These are phyloP conservation scores for Episyrphus balteatus DNA, from an alignment of 1,140 invertebrate species.

Conservation along the genomic window DNA sequence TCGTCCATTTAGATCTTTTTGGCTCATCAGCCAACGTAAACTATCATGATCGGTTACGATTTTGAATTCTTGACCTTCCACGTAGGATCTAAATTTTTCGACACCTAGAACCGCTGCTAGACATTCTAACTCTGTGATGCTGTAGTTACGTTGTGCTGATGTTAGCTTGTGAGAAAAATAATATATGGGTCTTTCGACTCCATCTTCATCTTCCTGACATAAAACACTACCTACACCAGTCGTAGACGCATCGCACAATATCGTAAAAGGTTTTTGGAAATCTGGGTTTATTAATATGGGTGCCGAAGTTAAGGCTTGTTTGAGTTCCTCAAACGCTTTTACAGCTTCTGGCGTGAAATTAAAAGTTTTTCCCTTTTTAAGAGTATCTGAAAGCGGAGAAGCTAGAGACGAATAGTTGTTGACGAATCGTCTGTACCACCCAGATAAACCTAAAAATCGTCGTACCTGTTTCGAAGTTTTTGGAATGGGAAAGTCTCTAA, in stretches of 20 bases:
- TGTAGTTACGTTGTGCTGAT: constrained; percentile 13
- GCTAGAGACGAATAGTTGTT: constrained; percentile 15
- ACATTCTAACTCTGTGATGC: constrained; percentile 13
- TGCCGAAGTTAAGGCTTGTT: constrained; percentile 1
- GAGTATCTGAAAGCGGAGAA: background rate
- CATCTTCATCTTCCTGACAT: constrained; percentile 7
- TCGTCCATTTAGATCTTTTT: constrained; percentile 9
- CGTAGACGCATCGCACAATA: constrained; percentile 11
- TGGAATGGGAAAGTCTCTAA: background rate
- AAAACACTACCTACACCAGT: constrained; percentile 8
- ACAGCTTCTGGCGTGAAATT: background rate
- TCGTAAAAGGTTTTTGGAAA: constrained; percentile 7
- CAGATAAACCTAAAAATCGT: constrained; percentile 35
- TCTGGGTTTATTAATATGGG: constrained; percentile 5
- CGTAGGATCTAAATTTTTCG: constrained; percentile 7
- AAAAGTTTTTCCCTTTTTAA: background rate
- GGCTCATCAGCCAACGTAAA: constrained; percentile 8
- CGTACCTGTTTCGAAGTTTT: constrained; percentile 23
- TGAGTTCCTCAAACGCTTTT: constrained; percentile 2
- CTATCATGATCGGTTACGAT: constrained; percentile 10
- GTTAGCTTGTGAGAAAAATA: constrained; percentile 15
- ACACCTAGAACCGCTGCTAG: constrained; percentile 7
- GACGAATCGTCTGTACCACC: constrained; percentile 30
- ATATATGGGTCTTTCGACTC: constrained; percentile 11
- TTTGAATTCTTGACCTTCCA: constrained; percentile 3